Percentiles rank a stretch among this genome's conserved stretches.
Conservation (phyloP, 2,113 vertebrate genomes). For the Zeus faber region DNA sequence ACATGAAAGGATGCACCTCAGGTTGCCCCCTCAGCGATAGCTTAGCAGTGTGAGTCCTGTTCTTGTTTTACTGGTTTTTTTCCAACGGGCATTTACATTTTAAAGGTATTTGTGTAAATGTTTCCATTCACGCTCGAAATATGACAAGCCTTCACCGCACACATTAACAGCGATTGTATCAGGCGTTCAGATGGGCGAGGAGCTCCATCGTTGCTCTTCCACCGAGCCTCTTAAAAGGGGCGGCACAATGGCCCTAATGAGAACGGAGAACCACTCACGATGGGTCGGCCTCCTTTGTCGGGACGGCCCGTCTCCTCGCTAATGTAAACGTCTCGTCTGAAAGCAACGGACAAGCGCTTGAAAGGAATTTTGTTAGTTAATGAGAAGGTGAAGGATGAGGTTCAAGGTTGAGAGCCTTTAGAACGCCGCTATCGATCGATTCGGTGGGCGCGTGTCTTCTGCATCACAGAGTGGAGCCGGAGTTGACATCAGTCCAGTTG, state of each 20-base stretch:
- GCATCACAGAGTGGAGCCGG: no score
- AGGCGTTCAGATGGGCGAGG: not conserved
- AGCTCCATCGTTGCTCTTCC: not conserved
- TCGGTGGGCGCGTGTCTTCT: no score
- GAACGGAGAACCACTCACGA: not conserved
- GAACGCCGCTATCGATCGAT: no score
- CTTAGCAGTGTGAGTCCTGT: no score
- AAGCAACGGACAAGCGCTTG: not conserved
- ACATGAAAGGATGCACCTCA: no score
- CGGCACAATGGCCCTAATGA: conserved; percentile 6
- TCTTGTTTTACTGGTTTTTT: no score
- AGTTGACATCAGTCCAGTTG: no score
- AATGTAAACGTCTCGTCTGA: conserved; percentile 1
- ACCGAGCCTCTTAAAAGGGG: not conserved
- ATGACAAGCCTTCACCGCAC: not conserved
- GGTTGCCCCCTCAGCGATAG: no score
- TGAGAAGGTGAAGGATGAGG: not conserved
- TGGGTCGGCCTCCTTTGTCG: not conserved
- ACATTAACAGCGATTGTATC: not conserved
- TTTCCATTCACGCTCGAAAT: not conserved
- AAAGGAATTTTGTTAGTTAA: not conserved
- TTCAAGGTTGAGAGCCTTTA: not conserved
- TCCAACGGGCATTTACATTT: no score
- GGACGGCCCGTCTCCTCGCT: not conserved
- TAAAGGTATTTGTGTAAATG: no score